phyloP scores from a whole-genome alignment of 2,113 vertebrate genomes.

The Chamaea fasciata region DNA sequence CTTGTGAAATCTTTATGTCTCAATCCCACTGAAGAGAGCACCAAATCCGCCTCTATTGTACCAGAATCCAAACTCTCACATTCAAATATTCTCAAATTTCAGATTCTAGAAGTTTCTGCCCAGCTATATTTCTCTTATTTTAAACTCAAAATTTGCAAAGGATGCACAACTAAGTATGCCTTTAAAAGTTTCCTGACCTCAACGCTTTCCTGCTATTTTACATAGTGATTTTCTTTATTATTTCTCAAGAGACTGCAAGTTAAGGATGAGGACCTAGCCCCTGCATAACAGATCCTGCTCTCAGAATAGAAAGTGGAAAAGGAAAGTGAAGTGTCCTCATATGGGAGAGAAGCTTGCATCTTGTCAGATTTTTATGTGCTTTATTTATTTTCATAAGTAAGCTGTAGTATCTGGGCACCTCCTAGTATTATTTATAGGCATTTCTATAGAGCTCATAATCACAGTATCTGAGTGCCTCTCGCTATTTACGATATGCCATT shows the following conservation, averaged over 20 bases:
- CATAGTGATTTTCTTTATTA: neutral
- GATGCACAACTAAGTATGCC: neutral
- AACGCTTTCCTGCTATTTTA: neutral
- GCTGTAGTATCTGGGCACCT: constrained; percentile 21
- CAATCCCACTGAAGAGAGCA: neutral
- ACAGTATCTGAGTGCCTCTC: constrained; percentile 34
- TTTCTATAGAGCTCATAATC: constrained; percentile 59
- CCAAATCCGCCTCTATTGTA: neutral
- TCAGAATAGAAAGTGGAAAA: neutral
- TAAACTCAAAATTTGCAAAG: neutral
- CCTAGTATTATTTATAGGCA: constrained; percentile 47
- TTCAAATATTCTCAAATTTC: neutral
- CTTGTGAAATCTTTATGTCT: neutral
- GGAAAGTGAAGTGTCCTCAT: neutral
- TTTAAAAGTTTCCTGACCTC: neutral
- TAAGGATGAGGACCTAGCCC: neutral
- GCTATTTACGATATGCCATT: constrained; percentile 45
- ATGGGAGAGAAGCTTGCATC: neutral
- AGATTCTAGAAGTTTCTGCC: neutral
- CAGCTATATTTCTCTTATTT: neutral
- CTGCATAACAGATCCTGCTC: neutral
- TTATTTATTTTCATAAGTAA: constrained; percentile 54
- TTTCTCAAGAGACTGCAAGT: neutral
- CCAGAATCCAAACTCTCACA: neutral
- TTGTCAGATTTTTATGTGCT: constrained; percentile 28